Base-by-base conservation (phyloP, 1,140 invertebrate genomes). In the Mactra quadrangularis region DNA sequence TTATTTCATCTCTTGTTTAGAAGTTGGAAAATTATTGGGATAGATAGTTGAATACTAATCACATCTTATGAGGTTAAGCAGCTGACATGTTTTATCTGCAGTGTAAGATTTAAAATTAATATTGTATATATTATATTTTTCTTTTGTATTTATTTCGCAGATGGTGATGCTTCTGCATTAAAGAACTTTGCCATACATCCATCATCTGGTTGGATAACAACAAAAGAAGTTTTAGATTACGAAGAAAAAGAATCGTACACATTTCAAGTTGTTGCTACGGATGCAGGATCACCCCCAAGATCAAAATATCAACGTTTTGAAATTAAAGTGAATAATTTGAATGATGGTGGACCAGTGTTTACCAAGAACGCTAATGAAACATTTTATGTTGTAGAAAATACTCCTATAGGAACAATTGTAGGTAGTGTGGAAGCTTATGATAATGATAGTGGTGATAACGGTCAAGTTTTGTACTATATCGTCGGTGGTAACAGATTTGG, bases 381-480 rank as follows among this genome's bases (percentile, higher is more conserved):
- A 45, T 96, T 99, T 55, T 95, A 96, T 84, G 95, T 99, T 4
- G 95, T 96, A 85, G 98, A 99, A 93, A 99, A 99, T 90, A 97
- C 96, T 4, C 97, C 97, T 0, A 95, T 98, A 9, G 97, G 97
- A 0, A 98, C 97, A 0, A 97, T 96, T 0, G 96, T 99, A 0
- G 98, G 97, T 0, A 96, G 96, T 38, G 89, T 99, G 55, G 60
- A 74, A 25, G 89, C 88, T 1, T 72, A 87, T 38, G 89, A 89
- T 70, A 84, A 57, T 25, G 89, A 89, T 75, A 88, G 83, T 27
- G 98, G 99, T 94, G 97, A 99, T 95, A 98, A 98, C 98, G 99
- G 97, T 93, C 96, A 97, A 95, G 98, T 99, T 95, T 97, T 97
- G 95, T 99, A 99, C 95, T 98, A 99, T 96, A 98, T 99, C 94